phyloP scores from a whole-genome alignment of 2,797 vertebrate genomes.

The Buphagus erythrorhynchus region DNA sequence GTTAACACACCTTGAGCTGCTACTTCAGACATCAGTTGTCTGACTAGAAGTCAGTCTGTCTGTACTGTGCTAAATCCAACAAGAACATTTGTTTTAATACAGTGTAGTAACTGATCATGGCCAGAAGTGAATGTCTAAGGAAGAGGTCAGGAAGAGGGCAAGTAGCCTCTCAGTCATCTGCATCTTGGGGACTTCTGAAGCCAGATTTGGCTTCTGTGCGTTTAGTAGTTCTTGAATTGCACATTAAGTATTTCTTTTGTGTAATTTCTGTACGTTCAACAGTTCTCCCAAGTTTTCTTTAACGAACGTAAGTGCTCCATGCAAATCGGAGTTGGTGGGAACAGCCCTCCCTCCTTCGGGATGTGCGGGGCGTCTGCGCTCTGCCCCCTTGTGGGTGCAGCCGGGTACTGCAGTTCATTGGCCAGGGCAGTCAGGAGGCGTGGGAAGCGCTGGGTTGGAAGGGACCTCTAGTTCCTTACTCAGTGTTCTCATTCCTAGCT shows the following conservation, averaged over 20 bases:
- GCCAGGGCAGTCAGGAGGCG: accelerated
- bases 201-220: neutral
- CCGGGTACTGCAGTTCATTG: neutral
- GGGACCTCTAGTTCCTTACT: accelerated
- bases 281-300: neutral
- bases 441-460: accelerated
- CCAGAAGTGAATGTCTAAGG: neutral
- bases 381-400: neutral
- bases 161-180: neutral
- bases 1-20: neutral
- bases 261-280: neutral
- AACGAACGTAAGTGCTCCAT: accelerated
- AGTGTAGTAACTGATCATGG: neutral
- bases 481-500: neutral
- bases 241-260: neutral
- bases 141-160: neutral
- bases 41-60: neutral
- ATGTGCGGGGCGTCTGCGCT: neutral
- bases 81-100: neutral
- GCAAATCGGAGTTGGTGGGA: accelerated
- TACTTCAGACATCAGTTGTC: neutral
- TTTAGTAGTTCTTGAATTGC: neutral
- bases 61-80: neutral
- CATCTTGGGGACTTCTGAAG: neutral
- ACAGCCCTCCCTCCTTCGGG: neutral